Base-by-base conservation (phyloP, 2,113 vertebrate genomes). In the Potamarius usumacintae region DNA sequence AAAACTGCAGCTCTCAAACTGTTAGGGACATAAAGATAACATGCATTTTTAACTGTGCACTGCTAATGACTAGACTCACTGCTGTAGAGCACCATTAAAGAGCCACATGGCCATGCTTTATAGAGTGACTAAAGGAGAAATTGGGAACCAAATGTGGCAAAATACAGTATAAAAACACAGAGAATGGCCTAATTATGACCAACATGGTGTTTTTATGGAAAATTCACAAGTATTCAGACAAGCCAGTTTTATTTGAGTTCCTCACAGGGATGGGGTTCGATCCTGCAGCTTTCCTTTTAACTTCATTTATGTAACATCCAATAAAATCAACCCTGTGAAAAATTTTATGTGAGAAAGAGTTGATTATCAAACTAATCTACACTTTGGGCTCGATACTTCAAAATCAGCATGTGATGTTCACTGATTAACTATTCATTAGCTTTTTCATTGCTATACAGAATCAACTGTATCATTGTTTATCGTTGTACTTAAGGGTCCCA, bases 1-100 rank as follows among this genome's bases (percentile, higher is more conserved):
- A 93, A 92, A 93, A 90, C 91, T 74, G 84, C 81, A 82, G 79
- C 84, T 12, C 0, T 55, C 87, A 88, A 62, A 57, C 76, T 91
- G 90, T 88, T 89, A 87, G 65, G 55, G 89, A 82, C 58, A 55
- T 82, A 88, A 89, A 85, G 88, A 62, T 65, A 84, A 77, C 82
- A 80, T 48, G 63, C 18, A 15, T 69, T 84, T 76, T 87, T 82
- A 87, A 74, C 58, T 55, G 85, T 86, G 84, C 86, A 74, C 25
- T 0, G 65, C 76, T 90, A 88, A 90, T 77, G 67, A 90, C 50
- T 15, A 34, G 87, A 83, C 50, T 65, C 80, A 14, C 34, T 78
- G 65, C 71, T 88, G 71, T 88, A 88, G 69, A 87, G 81, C 63
- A 81, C 57, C 27, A 7, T 52, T 69, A 53, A 67, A 42, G 34